Percentiles rank a stretch among this genome's conserved stretches.
phyloP scores from a whole-genome alignment of 2,888 invertebrate species.

The Elmis aenea region DNA sequence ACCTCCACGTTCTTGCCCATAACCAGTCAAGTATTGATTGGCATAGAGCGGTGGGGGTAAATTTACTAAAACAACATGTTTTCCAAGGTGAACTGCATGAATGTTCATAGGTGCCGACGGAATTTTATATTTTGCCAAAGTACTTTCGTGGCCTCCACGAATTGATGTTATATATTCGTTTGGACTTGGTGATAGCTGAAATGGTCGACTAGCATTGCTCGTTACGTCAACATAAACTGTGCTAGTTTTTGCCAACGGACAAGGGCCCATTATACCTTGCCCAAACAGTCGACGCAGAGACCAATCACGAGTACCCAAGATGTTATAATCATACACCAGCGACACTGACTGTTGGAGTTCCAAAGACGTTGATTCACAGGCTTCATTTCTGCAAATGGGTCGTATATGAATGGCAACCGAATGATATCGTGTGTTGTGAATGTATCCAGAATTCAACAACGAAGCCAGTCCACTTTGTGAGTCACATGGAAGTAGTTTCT shows the following conservation, averaged over 20 bases:
- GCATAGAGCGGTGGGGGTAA: slow-evolving; percentile 68
- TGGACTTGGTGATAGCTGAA: slow-evolving; percentile 61
- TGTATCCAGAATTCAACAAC: slow-evolving; percentile 81
- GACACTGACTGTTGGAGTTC: slow-evolving; percentile 84
- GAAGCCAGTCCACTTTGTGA: slow-evolving; percentile 83
- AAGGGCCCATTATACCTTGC: slow-evolving; percentile 73
- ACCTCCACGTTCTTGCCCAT: slow-evolving; percentile 88
- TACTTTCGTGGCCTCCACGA: slow-evolving; percentile 64
- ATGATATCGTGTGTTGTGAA: slow-evolving; percentile 91
- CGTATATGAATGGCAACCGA: slow-evolving; percentile 83
- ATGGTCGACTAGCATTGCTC: slow-evolving; percentile 56
- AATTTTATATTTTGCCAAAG: slow-evolving; percentile 66
- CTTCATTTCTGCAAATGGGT: slow-evolving; percentile 63
- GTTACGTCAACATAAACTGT: slow-evolving; percentile 78
- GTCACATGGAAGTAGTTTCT: slow-evolving; percentile 93
- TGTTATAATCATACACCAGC: slow-evolving; percentile 77
- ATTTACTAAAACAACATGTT: slow-evolving; percentile 50
- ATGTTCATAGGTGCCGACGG: slow-evolving; percentile 56
- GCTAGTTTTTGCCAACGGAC: slow-evolving; percentile 74
- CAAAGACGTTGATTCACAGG: slow-evolving; percentile 54
- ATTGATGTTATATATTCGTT: slow-evolving; percentile 54
- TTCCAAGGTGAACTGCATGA: slow-evolving; percentile 54
- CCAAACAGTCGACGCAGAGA: slow-evolving; percentile 83
- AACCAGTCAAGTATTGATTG: slow-evolving; percentile 78
- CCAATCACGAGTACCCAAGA: slow-evolving; percentile 70